Evolutionary conservation across 2,888 invertebrate genomes (phyloP), one percentile per base, ranked within the genome.

Genomic region (Eupithecia inturbata): DNA sequence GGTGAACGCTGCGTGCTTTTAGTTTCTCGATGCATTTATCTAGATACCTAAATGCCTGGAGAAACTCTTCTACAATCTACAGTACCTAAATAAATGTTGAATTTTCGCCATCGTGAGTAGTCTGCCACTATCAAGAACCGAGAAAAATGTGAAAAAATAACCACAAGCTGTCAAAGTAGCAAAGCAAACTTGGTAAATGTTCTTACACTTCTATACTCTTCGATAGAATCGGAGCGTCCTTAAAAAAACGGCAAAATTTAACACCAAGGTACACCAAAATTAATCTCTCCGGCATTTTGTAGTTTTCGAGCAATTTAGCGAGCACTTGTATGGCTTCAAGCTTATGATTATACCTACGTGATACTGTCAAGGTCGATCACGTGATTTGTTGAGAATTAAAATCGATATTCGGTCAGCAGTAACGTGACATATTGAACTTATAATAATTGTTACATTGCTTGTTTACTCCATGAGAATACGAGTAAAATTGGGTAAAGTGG

Each of bases 321-420:
- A 66, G 66, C 36, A 26, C 39, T 39, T 2, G 14, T 41, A 3
- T 39, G 66, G 66, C 66, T 66, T 66, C 64, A 7, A 14, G 66
- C 66, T 66, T 66, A 66, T 14, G 53, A 12, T 39, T 12, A 22
- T 22, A n/a, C n/a, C n/a, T n/a, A 7, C 31, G 31, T 3, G 62
- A 9, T 19, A 19, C 31, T 1, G 19, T 19, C 31, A 62, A 62
- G 31, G 9, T 19, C 31, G 31, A 22, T 31, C 31, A 62, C 31
- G 19, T 31, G 62, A 31, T 19, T 19, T 19, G 19, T 62, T 31
- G 31, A 60, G 16, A 19, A 62, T 60, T 60, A 19, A n/a, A 60
- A 60, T 60, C 60, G 16, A 60, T 60, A 28, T 28, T 7, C 14
- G 22, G 22, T 53, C 53, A 22, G 49, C 7, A 49, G 3, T 12